These are phyloP conservation scores for Orbicella faveolata DNA, from an alignment of 64 coral and sea anemone species.

Conservation along the genomic window DNA sequence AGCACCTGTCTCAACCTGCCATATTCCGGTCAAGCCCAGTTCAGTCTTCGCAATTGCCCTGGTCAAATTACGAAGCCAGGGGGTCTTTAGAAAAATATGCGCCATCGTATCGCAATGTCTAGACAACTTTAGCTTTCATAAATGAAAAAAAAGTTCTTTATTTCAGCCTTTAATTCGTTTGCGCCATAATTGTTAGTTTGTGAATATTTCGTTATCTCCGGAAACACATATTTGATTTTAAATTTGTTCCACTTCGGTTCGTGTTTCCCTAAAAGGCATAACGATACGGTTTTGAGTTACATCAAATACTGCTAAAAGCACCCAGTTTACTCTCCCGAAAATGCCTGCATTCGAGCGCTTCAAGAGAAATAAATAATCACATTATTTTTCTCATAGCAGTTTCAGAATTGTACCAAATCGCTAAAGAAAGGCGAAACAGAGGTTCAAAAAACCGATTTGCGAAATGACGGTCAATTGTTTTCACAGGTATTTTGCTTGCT, in stretches of 20 bases:
- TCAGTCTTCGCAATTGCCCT: background rate
- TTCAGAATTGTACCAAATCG: background rate
- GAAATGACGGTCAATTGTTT: background rate
- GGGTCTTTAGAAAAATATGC: background rate
- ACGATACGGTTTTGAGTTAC: background rate
- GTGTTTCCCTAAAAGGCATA: background rate
- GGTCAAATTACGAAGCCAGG: conserved; percentile 4
- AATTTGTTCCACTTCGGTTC: background rate
- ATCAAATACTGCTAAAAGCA: background rate
- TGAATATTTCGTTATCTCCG: background rate
- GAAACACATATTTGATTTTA: background rate
- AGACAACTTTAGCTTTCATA: background rate
- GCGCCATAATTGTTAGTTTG: background rate
- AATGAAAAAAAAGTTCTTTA: background rate
- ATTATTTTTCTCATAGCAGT: background rate
- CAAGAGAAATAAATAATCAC: background rate
- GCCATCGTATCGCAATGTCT: background rate
- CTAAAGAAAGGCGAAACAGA: background rate
- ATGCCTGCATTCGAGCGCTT: background rate
- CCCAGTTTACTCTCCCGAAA: background rate
- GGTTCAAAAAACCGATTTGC: background rate
- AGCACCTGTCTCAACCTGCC: conserved; percentile 13
- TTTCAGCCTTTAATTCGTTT: background rate
- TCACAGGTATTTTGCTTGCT: background rate
- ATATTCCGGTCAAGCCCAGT: background rate